Base-by-base conservation (phyloP, 2,888 invertebrate genomes). In the Lamellibrachia satsuma region DNA sequence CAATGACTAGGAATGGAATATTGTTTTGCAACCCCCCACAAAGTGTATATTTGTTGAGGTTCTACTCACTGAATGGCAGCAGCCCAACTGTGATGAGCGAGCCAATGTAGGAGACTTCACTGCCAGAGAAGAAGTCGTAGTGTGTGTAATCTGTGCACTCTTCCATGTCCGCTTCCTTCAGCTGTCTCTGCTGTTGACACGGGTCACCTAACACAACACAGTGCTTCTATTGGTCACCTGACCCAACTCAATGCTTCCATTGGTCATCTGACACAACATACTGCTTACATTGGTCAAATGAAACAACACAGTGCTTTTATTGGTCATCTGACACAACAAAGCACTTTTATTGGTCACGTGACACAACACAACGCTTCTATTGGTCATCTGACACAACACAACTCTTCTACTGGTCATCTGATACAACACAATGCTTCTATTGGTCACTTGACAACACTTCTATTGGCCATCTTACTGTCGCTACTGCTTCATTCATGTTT, bases 1-100 rank as follows among this genome's bases (percentile, higher is more conserved):
- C 75, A 22, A 75, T 22, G 55, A 22, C 6, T 15, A 75, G 15
- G 75, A n/a, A 22, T 75, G n/a, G 15, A 15, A 75, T n/a, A 22
- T 15, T n/a, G 6, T n/a, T 22, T 3, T 6, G n/a, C 7, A 55
- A 9, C 15, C 75, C n/a, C 39, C 39, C 39, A 39, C 39, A 39
- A 39, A 39, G 75, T 75, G 60, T 75, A 15, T 75, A 57, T 15
- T 11, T 7, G 15, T 57, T 57, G 57, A 57, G 15, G 57, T 8
- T 75, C 15, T 22, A 95, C 96, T 96, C 94, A 97, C 97, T 94
- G 93, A 99, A 98, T 7, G 99, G 99, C 15, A 99, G 98, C 95
- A 99, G 98, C 1, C 98, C 98, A 90, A 99, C 97, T 94, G 98
- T 98, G 15, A 99, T 97, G 96, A 99, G 99, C 0, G 98, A 98